phyloP scores from a whole-genome alignment of 2,113 vertebrate species.

The Corythornis madagascariensis region DNA sequence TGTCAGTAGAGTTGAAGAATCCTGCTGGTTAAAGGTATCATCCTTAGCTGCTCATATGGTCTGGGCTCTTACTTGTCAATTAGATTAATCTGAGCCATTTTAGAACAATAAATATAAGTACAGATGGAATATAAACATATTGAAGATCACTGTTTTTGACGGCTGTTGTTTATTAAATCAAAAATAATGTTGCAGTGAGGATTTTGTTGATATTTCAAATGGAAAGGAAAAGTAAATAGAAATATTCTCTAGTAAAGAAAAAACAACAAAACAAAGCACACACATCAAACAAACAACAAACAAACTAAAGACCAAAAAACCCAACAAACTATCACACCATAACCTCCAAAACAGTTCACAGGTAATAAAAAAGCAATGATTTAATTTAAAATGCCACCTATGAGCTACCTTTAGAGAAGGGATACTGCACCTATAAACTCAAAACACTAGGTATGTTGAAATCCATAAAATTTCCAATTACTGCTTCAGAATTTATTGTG shows the following conservation, averaged over 20 bases:
- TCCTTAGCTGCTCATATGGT: slow-evolving; percentile 57
- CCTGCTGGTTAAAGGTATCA: slow-evolving; percentile 61
- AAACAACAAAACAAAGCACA: background rate
- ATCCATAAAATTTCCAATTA: slow-evolving; percentile 87
- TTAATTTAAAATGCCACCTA: slow-evolving; percentile 34
- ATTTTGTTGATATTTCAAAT: slow-evolving; percentile 41
- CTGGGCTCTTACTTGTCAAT: slow-evolving; percentile 48
- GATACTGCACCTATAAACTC: slow-evolving; percentile 71
- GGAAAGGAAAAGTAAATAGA: slow-evolving; percentile 23
- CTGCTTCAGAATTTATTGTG: slow-evolving; percentile 82
- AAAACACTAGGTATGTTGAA: slow-evolving; percentile 74
- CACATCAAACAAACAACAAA: background rate
- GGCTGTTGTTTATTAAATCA: slow-evolving; percentile 51
- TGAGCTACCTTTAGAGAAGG: slow-evolving; percentile 65
- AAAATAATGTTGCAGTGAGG: background rate
- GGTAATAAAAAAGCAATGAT: background rate
- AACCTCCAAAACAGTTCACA: background rate
- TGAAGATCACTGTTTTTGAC: slow-evolving; percentile 17
- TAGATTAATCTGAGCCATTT: slow-evolving; percentile 53
- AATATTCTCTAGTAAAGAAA: background rate
- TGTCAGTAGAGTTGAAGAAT: background rate
- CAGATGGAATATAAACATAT: slow-evolving; percentile 63
- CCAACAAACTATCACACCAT: background rate
- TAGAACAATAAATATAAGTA: slow-evolving; percentile 66
- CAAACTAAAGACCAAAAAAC: background rate